These are phyloP conservation scores for Microctenopoma lineatum DNA, from an alignment of 2,797 vertebrate species.

Conservation along the genomic window DNA sequence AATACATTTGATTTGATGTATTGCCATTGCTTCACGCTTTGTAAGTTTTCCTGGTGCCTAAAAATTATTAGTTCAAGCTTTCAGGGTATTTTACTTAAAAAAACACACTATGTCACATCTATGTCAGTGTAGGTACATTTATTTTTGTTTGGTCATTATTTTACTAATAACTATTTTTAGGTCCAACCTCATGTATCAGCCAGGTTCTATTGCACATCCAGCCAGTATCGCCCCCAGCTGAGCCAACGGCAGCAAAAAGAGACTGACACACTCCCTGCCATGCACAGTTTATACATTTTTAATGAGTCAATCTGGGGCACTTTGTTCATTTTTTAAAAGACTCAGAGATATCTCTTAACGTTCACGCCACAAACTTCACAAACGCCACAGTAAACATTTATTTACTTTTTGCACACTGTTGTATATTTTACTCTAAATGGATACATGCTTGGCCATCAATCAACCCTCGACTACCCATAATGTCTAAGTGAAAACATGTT, in stretches of 20 bases:
- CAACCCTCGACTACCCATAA: background rate
- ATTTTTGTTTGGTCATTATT: constrained; percentile 21
- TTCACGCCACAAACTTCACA: constrained; percentile 41
- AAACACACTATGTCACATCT: background rate
- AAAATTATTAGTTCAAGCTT: constrained; percentile 31
- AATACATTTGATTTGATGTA: constrained; percentile 44
- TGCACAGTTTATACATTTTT: constrained; percentile 59
- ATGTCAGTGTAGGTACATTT: background rate
- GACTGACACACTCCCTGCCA: constrained; percentile 37
- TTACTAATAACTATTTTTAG: constrained; percentile 12
- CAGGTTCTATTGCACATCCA: constrained; percentile 19
- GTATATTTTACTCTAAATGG: too few relatives aligned
- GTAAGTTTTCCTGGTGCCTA: constrained; percentile 19
- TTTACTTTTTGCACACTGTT: too few relatives aligned
- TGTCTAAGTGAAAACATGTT: background rate
- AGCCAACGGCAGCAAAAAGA: constrained; percentile 38
- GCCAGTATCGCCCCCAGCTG: constrained; percentile 34
- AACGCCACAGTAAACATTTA: constrained; percentile 6
- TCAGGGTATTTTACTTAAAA: constrained; percentile 8
- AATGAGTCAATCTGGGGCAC: constrained; percentile 55
- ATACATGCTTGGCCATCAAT: background rate
- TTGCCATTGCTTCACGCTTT: constrained; percentile 32
- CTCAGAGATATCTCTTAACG: constrained; percentile 32
- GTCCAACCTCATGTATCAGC: constrained; percentile 19
- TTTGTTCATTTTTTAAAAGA: constrained; percentile 46